A percentile compares a stretch with the other conserved stretches of the same genome.
phyloP scores from a whole-genome alignment of 2,113 vertebrate species.

The Lucifuga dentata region DNA sequence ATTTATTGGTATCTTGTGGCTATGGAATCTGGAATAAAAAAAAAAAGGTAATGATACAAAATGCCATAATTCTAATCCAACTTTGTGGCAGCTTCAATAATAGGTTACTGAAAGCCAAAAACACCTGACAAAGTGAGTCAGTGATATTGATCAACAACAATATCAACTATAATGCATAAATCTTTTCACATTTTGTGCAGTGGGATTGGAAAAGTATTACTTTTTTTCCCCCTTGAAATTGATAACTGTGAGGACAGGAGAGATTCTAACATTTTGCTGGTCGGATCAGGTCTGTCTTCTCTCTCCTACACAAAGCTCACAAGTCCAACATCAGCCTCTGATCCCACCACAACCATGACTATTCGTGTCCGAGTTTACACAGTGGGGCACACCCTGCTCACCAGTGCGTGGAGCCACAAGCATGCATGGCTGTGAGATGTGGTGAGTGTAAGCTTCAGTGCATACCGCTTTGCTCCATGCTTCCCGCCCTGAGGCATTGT shows the following conservation, averaged over 20 bases:
- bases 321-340: conserved; percentile 45
- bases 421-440: conserved; percentile 34
- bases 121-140: not conserved
- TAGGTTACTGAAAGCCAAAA: not conserved
- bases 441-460: conserved; percentile 40
- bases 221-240: no score
- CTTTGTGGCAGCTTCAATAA: no score
- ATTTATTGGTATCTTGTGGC: no score
- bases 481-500: conserved; percentile 47
- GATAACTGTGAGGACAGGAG: not conserved
- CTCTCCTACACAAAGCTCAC: conserved; percentile 25
- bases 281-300: not conserved
- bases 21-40: no score
- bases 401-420: conserved; percentile 62
- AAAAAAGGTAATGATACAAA: no score
- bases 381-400: conserved; percentile 56
- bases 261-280: conserved; percentile 4
- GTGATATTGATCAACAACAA: no score
- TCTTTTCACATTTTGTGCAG: conserved; percentile 8
- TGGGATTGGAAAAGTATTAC: not conserved
- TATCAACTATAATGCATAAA: no score
- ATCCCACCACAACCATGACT: conserved; percentile 53
- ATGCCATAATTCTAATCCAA: no score
- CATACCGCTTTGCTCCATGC: conserved; percentile 39
- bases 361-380: conserved; percentile 48